phyloP scores from a whole-genome alignment of 2,113 vertebrate species.

The Lonchura striata region DNA sequence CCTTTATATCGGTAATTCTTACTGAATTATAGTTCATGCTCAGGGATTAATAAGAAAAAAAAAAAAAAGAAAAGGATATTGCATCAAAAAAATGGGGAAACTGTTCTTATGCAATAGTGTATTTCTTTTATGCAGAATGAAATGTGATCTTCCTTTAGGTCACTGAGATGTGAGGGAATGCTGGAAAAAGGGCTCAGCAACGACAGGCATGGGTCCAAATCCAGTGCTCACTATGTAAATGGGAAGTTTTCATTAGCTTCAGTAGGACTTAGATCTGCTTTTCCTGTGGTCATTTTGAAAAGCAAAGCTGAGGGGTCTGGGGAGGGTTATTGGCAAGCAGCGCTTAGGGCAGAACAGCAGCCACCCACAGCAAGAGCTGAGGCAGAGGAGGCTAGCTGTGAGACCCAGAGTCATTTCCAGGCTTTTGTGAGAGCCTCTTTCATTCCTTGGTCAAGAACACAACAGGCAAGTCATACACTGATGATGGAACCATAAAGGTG shows the following conservation, averaged over 20 bases:
- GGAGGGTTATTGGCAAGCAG: background rate
- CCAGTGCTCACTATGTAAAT: background rate
- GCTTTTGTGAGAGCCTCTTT: background rate
- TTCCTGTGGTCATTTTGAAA: background rate
- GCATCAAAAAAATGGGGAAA: background rate
- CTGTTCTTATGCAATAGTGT: background rate
- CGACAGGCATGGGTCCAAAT: background rate
- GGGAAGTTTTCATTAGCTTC: background rate
- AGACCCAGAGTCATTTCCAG: background rate
- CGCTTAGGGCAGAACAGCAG: background rate
- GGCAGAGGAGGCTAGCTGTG: background rate
- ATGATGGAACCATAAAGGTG: background rate
- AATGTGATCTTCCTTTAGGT: background rate
- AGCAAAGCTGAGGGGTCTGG: background rate
- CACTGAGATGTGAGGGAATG: background rate
- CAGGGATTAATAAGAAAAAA: background rate
- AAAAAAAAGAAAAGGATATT: background rate
- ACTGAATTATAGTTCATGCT: background rate
- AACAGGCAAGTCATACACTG: background rate
- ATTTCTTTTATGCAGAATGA: background rate
- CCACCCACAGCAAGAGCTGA: background rate
- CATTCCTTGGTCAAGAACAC: background rate
- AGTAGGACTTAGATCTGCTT: background rate
- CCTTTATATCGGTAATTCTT: background rate
- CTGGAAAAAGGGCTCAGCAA: background rate